Base-by-base conservation (phyloP, 1,140 invertebrate genomes). In the Trachelipus rathkii region DNA sequence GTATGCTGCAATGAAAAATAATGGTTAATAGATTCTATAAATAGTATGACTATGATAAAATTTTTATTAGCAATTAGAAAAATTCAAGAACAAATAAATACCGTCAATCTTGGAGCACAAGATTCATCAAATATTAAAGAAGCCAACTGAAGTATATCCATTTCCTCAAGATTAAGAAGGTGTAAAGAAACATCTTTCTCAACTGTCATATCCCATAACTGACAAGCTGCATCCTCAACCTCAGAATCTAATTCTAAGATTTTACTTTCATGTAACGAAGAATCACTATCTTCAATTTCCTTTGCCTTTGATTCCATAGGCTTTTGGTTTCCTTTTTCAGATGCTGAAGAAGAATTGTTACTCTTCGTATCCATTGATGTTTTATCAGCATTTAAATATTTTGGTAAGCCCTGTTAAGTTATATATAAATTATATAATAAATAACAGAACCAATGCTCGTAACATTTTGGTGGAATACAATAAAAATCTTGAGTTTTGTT, bases 181-280 rank as follows among this genome's bases (percentile, higher is more conserved):
- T 75, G 71, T 19, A 72, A n/a, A 33, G 75, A 74, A 0, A 78
- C 77, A 71, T 78, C 77, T 9, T 72, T 72, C 67, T 78, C 77
- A 44, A 72, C 77, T 10, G 74, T 78, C 77, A 78, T 78, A 71
- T 78, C 77, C 77, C 77, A 78, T 71, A 78, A 67, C 74, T 78
- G 77, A 24, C 77, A 78, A n/a, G 77, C 77, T 19, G 77, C 77
- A 70, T 73, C 75, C 44, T 78, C 77, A 15, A 78, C 77, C 24
- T 78, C 77, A 21, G 75, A 74, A 21, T 33, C 77, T 19, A 78
- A 33, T 71, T 78, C 77, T 44, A 78, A n/a, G 6, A 78, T 50
- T 7, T 43, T 23, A 9, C 45, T 45, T 15, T 23, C 21, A 10
- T 43, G 19, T 21, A 15, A 7, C 24, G 53, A 60, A 53, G 43